Conservation (phyloP, 2,888 invertebrate genomes). For the Melinopterus prodromus region DNA sequence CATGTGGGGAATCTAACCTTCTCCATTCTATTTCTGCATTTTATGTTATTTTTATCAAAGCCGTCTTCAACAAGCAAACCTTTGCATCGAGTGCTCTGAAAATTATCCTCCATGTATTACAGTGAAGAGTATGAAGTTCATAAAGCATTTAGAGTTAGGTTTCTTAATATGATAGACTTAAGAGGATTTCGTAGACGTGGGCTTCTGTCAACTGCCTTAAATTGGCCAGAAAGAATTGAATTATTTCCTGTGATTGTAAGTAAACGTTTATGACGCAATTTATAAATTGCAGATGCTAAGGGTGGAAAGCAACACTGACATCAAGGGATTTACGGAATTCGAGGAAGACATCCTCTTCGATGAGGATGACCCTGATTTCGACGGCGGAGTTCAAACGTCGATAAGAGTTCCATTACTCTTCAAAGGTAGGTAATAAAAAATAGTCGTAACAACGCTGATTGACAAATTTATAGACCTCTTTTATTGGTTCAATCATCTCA, state of each 20-base stretch:
- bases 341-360: conserved; percentile 59
- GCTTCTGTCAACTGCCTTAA: no score
- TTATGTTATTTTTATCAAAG: no score
- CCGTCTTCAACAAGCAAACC: no score
- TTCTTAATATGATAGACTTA: no score
- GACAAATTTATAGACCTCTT: background rate
- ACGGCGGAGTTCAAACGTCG: conserved; percentile 42
- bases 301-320: conserved; percentile 53
- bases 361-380: conserved; percentile 58
- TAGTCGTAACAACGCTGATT: background rate
- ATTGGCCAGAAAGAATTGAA: no score
- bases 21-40: no score
- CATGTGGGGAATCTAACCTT: no score
- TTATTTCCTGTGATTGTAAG: background rate
- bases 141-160: no score
- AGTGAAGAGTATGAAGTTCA: no score
- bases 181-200: no score
- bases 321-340: conserved; percentile 56
- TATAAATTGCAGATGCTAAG: conserved; percentile 51
- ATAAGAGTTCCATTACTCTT: conserved; percentile 46
- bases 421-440: conserved; percentile 43
- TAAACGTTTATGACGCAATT: background rate
- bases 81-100: no score
- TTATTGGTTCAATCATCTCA: background rate
- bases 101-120: no score